These are phyloP conservation scores for Dasyprocta punctata DNA, from an alignment of 2,113 vertebrate species.

Conservation along the genomic window DNA sequence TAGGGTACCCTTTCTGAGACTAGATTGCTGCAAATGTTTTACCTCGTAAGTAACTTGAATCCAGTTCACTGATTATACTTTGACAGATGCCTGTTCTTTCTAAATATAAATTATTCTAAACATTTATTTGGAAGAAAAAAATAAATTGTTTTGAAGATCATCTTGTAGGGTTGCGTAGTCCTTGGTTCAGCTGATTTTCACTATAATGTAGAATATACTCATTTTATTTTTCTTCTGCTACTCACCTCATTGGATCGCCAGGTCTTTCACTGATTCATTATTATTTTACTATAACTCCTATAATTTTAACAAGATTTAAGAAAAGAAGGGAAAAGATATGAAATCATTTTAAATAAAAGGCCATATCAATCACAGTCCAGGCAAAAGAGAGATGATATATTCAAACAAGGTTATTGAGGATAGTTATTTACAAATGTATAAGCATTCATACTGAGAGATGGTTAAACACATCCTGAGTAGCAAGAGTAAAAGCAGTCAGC, in stretches of 20 bases:
- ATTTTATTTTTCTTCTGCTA: not conserved
- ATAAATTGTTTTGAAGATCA: not conserved
- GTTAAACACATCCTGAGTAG: not conserved
- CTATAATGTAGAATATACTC: not conserved
- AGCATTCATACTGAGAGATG: not conserved
- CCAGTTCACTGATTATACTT: not conserved
- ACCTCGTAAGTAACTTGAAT: not conserved
- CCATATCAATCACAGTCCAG: not conserved
- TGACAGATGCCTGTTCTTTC: not conserved
- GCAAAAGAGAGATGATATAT: not conserved
- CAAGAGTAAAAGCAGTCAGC: not conserved
- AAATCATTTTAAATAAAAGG: conserved; percentile 37
- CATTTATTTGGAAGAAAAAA: not conserved
- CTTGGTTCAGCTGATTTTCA: not conserved
- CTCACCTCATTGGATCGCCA: not conserved
- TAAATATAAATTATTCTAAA: not conserved
- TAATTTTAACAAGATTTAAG: not conserved
- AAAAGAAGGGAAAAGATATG: not conserved
- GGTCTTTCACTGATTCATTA: not conserved
- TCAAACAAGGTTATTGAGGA: not conserved
- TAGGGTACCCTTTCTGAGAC: not conserved
- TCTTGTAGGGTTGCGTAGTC: not conserved
- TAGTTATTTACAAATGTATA: not conserved
- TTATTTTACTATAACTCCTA: not conserved
- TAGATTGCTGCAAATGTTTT: not conserved